Evolutionary conservation across 2,113 vertebrate species (phyloP), one percentile per base, ranked within the genome.

Genomic region (Zingel zingel): DNA sequence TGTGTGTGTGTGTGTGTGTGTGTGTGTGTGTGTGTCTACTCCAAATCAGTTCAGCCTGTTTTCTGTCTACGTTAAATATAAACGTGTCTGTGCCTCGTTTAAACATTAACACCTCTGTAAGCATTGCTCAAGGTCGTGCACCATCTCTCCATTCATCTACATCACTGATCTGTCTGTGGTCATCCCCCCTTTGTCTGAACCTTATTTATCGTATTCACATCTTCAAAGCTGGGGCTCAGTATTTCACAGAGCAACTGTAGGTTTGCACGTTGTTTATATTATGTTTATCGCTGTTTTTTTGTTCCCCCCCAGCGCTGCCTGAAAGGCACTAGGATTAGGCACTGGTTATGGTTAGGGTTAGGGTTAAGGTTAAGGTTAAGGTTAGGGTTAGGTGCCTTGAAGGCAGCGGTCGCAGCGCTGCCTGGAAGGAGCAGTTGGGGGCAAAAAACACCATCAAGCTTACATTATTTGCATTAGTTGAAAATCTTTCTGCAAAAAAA

Each of bases 21-120:
- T 18, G 58, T 23, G 58, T 43, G 27, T 27, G 62, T 53, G 54
- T 54, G 62, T 48, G 56, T 71, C 25, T 74, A 25, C 39, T 78
- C 18, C 50, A 69, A 67, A 74, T 78, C 43, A 81, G 54, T 69
- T 77, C 39, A 73, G 33, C 27, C 62, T 56, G 33, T 74, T 77
- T 74, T 78, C 81, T 72, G 58, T 88, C 77, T 80, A 43, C 65
- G 77, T 84, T 83, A 69, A 88, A 78, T 79, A 74, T 64, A 86
- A 89, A 74, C 21, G 51, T 62, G 76, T 64, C 70, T 63, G 59
- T 71, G 51, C 14, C 33, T 58, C 79, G 93, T 39, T 95, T 91
- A 94, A 94, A 92, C 66, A 93, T 94, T 91, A 94, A 92, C 93
- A 85, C 74, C 74, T 88, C 72, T 80, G 86, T 84, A 80, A 86